These are phyloP conservation scores for Macrotrachela quadricornifera DNA, from an alignment of 1,140 invertebrate genomes.

Conservation along the genomic window DNA sequence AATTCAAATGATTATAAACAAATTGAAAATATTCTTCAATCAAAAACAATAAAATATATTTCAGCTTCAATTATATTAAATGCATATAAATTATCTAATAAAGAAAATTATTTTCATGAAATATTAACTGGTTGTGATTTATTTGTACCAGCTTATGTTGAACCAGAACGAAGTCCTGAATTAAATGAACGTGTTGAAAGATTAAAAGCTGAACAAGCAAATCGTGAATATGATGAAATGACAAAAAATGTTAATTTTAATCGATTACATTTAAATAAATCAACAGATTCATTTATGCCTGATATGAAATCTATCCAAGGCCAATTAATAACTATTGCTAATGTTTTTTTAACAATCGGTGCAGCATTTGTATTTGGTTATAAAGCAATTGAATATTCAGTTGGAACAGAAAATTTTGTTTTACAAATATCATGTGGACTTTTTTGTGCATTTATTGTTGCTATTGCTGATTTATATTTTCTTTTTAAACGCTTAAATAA, in stretches of 20 bases:
- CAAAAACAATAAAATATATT: too few relatives aligned
- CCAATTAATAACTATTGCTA: conserved; percentile 2
- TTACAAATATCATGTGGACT: conserved; percentile 2
- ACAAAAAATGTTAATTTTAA: background rate
- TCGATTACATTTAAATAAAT: too few relatives aligned
- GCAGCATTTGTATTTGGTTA: conserved; percentile 7
- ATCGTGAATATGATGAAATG: conserved; percentile 5
- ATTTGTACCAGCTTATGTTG: too few relatives aligned
- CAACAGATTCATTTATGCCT: too few relatives aligned
- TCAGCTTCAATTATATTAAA: too few relatives aligned
- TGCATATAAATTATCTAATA: too few relatives aligned
- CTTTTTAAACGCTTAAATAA: conserved; percentile 2
- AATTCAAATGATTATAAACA: too few relatives aligned
- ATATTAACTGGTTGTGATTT: too few relatives aligned
- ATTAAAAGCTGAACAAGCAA: background rate
- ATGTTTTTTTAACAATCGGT: background rate
- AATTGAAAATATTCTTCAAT: too few relatives aligned
- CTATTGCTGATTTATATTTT: conserved; percentile 7
- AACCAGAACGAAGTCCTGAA: background rate
- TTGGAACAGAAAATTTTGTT: background rate
- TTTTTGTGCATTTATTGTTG: background rate
- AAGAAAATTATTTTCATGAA: too few relatives aligned
- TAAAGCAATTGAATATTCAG: conserved; percentile 1
- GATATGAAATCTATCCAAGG: background rate
- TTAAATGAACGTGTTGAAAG: background rate